A percentile compares a stretch with the other conserved stretches of the same genome.
phyloP scores from a whole-genome alignment of 1,140 invertebrate genomes.

The Drosophila ogumai region DNA sequence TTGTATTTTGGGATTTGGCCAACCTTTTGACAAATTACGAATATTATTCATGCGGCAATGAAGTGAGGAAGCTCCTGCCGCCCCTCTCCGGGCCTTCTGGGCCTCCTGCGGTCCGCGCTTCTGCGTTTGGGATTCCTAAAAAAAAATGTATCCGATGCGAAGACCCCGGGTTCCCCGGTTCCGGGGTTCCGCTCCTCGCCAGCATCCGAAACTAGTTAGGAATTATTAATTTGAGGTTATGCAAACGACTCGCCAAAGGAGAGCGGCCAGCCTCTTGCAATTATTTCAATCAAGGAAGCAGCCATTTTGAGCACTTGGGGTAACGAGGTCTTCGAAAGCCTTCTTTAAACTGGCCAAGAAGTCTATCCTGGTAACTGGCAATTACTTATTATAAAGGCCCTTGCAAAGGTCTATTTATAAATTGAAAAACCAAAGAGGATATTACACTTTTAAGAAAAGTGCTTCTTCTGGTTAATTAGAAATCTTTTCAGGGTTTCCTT shows the following conservation, averaged over 20 bases:
- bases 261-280: slow-evolving; percentile 5
- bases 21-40: slow-evolving; percentile 84
- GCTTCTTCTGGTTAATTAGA: neutral
- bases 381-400: slow-evolving; percentile 4
- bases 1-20: slow-evolving; percentile 83
- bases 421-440: neutral
- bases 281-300: slow-evolving; percentile 24
- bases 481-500: no score
- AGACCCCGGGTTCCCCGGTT: neutral
- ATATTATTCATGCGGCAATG: slow-evolving; percentile 84
- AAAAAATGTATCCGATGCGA: slow-evolving; percentile 32
- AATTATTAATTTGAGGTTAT: slow-evolving; percentile 50
- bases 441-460: neutral
- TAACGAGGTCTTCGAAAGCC: neutral
- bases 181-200: neutral
- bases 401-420: slow-evolving; percentile 2
- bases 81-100: slow-evolving; percentile 28
- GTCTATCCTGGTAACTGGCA: neutral
- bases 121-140: slow-evolving; percentile 30
- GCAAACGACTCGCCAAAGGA: slow-evolving; percentile 22
- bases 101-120: slow-evolving; percentile 28
- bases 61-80: slow-evolving; percentile 70
- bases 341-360: neutral
- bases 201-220: slow-evolving; percentile 46
- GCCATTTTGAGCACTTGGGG: slow-evolving; percentile 2